phyloP scores from a whole-genome alignment of 2,888 invertebrate species.

The Drosophila leonis region DNA sequence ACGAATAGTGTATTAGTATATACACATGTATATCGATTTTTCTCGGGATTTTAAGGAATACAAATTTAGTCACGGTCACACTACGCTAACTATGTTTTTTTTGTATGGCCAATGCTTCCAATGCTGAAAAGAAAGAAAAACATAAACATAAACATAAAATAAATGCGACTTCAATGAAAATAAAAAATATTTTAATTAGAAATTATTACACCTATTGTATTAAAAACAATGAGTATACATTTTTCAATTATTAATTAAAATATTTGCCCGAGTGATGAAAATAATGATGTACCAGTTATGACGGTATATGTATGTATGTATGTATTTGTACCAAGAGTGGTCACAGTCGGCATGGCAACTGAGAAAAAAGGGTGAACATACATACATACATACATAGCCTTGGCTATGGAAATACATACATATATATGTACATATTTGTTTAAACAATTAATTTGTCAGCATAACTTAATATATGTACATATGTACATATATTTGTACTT shows the following conservation, averaged over 20 bases:
- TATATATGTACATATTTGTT: background rate
- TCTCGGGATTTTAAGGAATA: background rate
- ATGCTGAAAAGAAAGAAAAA: background rate
- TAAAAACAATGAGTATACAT: background rate
- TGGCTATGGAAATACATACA: background rate
- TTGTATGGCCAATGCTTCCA: background rate
- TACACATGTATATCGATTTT: background rate
- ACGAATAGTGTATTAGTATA: background rate
- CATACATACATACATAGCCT: background rate
- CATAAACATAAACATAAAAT: background rate
- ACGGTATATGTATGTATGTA: background rate
- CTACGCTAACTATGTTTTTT: background rate
- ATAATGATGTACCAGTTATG: background rate
- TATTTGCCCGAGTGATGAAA: background rate
- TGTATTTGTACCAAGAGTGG: background rate
- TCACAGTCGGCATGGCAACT: background rate
- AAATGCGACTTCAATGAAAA: background rate
- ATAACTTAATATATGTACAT: background rate
- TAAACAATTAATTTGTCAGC: background rate
- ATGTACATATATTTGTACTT: background rate
- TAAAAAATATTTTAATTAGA: background rate
- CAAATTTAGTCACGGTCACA: conserved; percentile 4
- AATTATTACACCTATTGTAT: background rate
- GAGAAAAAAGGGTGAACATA: background rate
- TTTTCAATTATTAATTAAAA: background rate